Conservation (phyloP, 2,113 vertebrate genomes). For the Callaeas wilsoni region DNA sequence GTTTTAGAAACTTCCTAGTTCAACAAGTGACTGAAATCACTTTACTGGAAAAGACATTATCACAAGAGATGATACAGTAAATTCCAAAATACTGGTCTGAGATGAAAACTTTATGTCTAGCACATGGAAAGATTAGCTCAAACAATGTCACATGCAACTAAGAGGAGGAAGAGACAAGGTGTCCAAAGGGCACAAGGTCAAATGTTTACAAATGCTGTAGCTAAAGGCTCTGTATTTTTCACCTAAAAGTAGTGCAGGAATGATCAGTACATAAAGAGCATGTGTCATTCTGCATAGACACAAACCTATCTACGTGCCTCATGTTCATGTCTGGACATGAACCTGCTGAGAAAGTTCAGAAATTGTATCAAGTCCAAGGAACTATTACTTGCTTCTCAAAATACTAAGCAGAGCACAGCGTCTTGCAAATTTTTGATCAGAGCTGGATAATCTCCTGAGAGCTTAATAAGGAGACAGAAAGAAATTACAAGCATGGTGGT, state of each 20-base stretch:
- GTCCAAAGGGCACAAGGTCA: background rate
- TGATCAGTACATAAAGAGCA: background rate
- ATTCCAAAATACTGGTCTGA: background rate
- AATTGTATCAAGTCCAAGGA: background rate
- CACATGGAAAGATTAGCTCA: background rate
- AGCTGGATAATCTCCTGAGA: background rate
- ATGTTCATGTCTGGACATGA: background rate
- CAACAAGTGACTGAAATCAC: background rate
- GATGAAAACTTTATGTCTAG: background rate
- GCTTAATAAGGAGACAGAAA: background rate
- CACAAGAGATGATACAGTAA: background rate
- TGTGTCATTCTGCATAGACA: background rate
- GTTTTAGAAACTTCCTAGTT: background rate
- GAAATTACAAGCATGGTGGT: background rate
- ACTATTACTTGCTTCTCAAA: background rate
- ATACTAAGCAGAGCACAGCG: background rate
- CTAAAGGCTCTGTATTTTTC: background rate
- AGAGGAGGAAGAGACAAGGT: background rate
- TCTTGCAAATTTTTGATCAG: background rate
- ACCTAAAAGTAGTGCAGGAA: background rate
- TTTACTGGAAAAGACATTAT: background rate
- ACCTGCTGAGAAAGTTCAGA: background rate
- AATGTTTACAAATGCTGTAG: background rate
- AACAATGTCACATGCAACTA: background rate
- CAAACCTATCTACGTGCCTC: background rate